phyloP scores from a whole-genome alignment of 2,888 invertebrate genomes.

The Plebejus argus region DNA sequence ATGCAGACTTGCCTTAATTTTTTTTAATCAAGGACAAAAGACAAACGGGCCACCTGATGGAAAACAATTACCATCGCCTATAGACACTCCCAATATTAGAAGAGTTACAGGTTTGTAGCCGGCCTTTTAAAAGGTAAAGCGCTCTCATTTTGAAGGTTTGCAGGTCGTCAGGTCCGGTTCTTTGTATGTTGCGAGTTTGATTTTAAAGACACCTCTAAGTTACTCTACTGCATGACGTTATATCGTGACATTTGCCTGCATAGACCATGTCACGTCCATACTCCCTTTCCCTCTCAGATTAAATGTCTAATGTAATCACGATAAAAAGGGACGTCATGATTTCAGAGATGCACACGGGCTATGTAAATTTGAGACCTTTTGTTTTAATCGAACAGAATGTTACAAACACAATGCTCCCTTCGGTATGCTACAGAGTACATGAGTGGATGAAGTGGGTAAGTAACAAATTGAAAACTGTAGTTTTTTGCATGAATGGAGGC shows the following conservation, averaged over 20 bases:
- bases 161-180: too few species aligned
- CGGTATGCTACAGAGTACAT: constrained; percentile 55
- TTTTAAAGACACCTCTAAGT: neutral
- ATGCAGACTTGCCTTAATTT: too few species aligned
- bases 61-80: too few species aligned
- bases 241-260: constrained; percentile 62
- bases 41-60: too few species aligned
- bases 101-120: too few species aligned
- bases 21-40: too few species aligned
- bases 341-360: constrained; percentile 57
- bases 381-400: constrained; percentile 64
- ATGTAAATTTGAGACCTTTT: constrained; percentile 70
- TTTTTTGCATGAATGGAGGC: too few species aligned
- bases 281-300: constrained; percentile 51
- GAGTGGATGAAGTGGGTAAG: too few species aligned
- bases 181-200: neutral
- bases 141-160: too few species aligned
- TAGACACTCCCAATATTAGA: too few species aligned
- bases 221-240: neutral
- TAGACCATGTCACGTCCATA: constrained; percentile 56
- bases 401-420: constrained; percentile 57
- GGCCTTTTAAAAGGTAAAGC: too few species aligned
- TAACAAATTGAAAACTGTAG: too few species aligned
- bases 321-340: constrained; percentile 59
- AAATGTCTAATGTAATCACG: constrained; percentile 44